Conservation (phyloP, 2,797 vertebrate genomes). For the Alauda arvensis region DNA sequence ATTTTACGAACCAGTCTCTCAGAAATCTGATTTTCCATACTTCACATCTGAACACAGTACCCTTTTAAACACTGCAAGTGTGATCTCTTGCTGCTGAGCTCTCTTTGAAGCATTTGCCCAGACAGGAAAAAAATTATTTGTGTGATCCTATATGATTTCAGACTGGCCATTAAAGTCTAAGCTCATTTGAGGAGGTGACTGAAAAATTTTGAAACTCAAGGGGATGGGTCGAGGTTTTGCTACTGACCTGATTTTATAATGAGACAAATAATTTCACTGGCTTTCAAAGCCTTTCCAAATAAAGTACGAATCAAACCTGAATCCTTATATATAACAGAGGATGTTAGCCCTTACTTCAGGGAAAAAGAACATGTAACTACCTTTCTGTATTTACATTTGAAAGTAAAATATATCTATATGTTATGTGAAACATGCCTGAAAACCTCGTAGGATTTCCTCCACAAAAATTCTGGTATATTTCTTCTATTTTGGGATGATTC, state of each 20-base stretch:
- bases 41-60: background rate
- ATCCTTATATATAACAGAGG: background rate
- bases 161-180: background rate
- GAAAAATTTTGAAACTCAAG: background rate
- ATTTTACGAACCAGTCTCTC: background rate
- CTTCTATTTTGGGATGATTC: background rate
- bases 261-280: background rate
- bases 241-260: background rate
- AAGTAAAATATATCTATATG: background rate
- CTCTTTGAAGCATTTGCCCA: background rate
- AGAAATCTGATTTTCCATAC: background rate
- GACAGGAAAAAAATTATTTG: background rate
- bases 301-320: background rate
- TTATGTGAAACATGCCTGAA: background rate
- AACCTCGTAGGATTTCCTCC: background rate
- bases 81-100: background rate
- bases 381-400: background rate
- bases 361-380: background rate
- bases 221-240: background rate
- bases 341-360: background rate
- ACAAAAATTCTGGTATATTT: background rate
- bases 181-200: background rate
- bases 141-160: background rate
- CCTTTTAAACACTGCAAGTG: background rate
- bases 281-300: conserved; percentile 1